Evolutionary conservation across 92 coral and sea anemone species (phyloP), one percentile per base, ranked within the genome.

Genomic region (Plumapathes pennacea): DNA sequence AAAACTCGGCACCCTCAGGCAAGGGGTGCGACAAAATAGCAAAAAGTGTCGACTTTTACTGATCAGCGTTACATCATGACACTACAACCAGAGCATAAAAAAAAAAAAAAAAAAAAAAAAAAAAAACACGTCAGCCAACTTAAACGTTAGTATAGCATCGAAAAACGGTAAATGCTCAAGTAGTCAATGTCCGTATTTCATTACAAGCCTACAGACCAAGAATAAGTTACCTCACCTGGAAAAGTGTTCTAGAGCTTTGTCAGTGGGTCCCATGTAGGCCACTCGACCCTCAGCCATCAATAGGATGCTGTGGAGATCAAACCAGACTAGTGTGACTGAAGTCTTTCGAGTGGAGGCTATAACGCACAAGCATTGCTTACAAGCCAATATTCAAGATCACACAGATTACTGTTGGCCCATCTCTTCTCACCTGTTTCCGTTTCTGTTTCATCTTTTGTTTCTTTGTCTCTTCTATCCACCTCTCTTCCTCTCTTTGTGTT

Each of bases 231-330:
- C 67, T 20, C 61, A 84, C 97, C 70, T 46, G 7, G 74, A 76
- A 57, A 90, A 90, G 52, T 90, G 71, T 10, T 82, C 36, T 29
- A 83, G 47, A 13, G 90, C 95, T 19, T 67, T 66, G 22, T 50
- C 36, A 24, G 58, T 58, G 11, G 85, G 58, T 4, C 97, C 97
- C 38, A 90, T 77, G 60, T 65, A 90, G 5, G 90, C 95, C 11
- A 76, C 71, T 24, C 95, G 62, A 13, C 95, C 97, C 27, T 90
- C 95, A 22, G 97, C 97, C 65, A 90, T 28, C 30, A 86, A 29
- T 62, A 90, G 44, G 26, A 85, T 85, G 23, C 97, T 90, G 43
- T 2, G 60, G 30, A 31, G n/a, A 37, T 27, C 0, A 74, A 22
- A 30, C n/a, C n/a, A 14, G 24, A 32, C 22, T 22, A 22, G 25